These are phyloP conservation scores for Corythucha ciliata DNA, from an alignment of 2,888 invertebrate genomes.

Conservation along the genomic window DNA sequence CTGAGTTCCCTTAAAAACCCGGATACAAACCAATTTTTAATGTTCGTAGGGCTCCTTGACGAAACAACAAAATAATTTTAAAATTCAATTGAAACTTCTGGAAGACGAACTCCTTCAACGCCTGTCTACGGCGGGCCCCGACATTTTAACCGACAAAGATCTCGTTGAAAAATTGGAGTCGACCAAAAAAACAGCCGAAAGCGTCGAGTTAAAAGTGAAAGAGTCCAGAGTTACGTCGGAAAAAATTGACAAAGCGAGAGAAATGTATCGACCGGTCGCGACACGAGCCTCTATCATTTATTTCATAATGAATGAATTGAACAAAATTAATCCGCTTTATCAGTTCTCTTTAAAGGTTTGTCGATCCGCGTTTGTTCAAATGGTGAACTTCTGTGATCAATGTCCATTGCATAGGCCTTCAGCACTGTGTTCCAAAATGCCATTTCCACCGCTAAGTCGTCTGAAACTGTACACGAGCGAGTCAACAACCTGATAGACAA, in stretches of 20 bases:
- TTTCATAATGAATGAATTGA: slow-evolving; percentile 84
- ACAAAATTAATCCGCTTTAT: slow-evolving; percentile 89
- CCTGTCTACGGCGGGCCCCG: slow-evolving; percentile 80
- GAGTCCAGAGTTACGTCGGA: slow-evolving; percentile 78
- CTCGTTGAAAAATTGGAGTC: slow-evolving; percentile 86
- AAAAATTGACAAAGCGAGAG: slow-evolving; percentile 84
- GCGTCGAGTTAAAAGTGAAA: slow-evolving; percentile 75
- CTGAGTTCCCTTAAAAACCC: background rate
- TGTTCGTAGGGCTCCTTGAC: slow-evolving; percentile 57
- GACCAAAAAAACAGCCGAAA: slow-evolving; percentile 84
- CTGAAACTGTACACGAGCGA: slow-evolving; percentile 49
- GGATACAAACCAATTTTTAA: background rate
- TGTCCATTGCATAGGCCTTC: slow-evolving; percentile 53
- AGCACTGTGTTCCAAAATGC: slow-evolving; percentile 84
- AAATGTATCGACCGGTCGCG: slow-evolving; percentile 78
- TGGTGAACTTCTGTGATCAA: background rate
- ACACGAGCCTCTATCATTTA: slow-evolving; percentile 80
- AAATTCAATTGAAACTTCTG: slow-evolving; percentile 80
- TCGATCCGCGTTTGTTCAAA: background rate
- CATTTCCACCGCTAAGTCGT: slow-evolving; percentile 54
- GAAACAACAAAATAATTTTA: slow-evolving; percentile 88
- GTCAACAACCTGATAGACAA: slow-evolving; percentile 72
- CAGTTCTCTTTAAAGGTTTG: slow-evolving; percentile 79
- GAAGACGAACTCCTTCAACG: slow-evolving; percentile 83
- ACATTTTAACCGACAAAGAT: slow-evolving; percentile 82